Evolutionary conservation across 2,113 vertebrate genomes (phyloP), one percentile per base, ranked within the genome.

Genomic region (Morone chrysops): DNA sequence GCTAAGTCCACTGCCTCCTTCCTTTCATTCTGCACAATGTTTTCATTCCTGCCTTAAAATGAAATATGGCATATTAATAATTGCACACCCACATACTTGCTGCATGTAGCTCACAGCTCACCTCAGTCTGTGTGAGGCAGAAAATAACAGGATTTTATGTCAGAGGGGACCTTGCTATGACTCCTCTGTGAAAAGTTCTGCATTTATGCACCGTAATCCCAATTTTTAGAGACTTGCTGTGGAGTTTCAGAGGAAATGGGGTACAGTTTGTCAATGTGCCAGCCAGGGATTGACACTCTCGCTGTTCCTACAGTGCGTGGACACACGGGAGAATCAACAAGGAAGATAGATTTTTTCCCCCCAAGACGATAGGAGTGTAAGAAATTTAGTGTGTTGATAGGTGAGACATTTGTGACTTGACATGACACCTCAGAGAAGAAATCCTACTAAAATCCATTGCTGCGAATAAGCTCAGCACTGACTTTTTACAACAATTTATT

Each of bases 61-160:
- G 48, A 89, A 86, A 79, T 76, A 75, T 79, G 65, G 60, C 81
- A 81, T 36, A 73, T 82, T 78, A 78, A 82, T 90, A 80, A 89
- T 61, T 78, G 62, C 87, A 83, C 67, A 38, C 70, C 79, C 79
- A 69, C 87, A 70, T 31, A 31, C 63, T 48, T 57, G 66, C 75
- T 73, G 53, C 88, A 47, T 48, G 76, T 40, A 77, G 70, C 79
- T 65, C 75, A 40, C 73, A 66, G 68, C 68, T 51, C 53, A 18
- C 48, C 54, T 70, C 70, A 54, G 75, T 62, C 70, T 54, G 72
- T 9, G 45, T 9, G 45, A 82, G 75, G 61, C 2, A 48, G 75
- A 70, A 53, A 65, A 77, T 66, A 87, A 87, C 61, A 70, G 75
- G 72, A 62, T 84, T 81, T 73, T 25, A 75, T 56, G 67, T 73